Conservation (phyloP, 2,797 vertebrate genomes). For the Apogon talboti region DNA sequence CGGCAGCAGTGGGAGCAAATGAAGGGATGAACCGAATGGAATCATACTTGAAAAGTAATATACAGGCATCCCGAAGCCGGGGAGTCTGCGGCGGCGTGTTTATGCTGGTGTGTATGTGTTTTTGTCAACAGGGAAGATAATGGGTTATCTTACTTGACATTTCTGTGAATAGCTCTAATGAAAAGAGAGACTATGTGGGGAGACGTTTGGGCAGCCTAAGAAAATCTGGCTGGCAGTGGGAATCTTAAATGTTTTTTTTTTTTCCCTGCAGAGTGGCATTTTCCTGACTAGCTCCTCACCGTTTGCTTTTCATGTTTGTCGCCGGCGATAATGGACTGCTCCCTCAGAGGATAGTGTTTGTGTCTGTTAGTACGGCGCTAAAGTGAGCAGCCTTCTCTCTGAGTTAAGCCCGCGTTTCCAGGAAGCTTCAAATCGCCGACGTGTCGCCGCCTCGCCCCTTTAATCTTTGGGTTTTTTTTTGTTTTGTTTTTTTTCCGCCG, state of each 20-base stretch:
- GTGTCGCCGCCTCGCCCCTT: too few relatives aligned
- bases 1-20: conserved; percentile 34
- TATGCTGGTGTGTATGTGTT: conserved; percentile 41
- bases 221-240: conserved; percentile 61
- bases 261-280: conserved; percentile 69
- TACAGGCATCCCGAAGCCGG: conserved; percentile 17
- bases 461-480: too few relatives aligned
- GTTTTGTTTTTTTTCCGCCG: neutral
- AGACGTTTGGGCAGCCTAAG: conserved; percentile 63
- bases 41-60: conserved; percentile 43
- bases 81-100: conserved; percentile 20
- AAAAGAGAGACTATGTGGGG: conserved; percentile 69
- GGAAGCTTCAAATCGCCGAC: conserved; percentile 36
- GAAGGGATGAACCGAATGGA: conserved; percentile 26
- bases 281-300: conserved; percentile 52
- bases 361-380: conserved; percentile 47
- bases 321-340: conserved; percentile 66
- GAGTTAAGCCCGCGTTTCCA: conserved; percentile 33
- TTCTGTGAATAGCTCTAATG: conserved; percentile 78
- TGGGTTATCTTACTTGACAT: conserved; percentile 80
- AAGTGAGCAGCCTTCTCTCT: conserved; percentile 47
- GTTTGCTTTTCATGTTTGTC: conserved; percentile 69
- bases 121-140: conserved; percentile 70
- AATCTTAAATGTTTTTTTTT: conserved; percentile 66
- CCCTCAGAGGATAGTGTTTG: conserved; percentile 56